Evolutionary conservation across 2,888 invertebrate species (phyloP), one percentile per base, ranked within the genome.

Genomic region (Apoda limacodes): DNA sequence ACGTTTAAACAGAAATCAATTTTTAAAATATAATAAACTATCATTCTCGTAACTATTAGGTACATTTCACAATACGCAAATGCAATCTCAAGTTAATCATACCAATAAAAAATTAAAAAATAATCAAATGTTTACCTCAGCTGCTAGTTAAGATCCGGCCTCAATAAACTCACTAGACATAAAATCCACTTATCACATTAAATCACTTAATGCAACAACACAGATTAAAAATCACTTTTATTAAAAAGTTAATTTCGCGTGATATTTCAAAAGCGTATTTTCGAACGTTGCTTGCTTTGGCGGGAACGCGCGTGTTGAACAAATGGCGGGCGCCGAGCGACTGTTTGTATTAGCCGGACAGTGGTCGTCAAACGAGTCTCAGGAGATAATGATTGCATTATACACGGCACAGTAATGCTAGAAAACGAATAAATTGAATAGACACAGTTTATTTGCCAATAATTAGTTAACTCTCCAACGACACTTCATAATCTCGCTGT

Each of bases 351-450:
- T 39, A 35, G 42, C 37, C 26, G 37, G 28, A 33, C 34, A 35
- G 31, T 35, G 35, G 35, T 24, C 36, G 35, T 15, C 31, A 35
- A 39, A 41, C 40, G 35, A 37, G 39, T 35, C 41, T 44, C 41
- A 40, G 44, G 46, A 56, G 55, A 59, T 59, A 59, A 60, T 49
- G 41, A 45, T 57, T 56, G 55, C 50, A 48, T 45, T 51, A 45
- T 42, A 52, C 42, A 45, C 58, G 53, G 50, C 56, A 55, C 56
- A 49, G 59, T 38, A 36, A 52, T 59, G 61, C 69, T 76, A 76
- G 76, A 76, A 76, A 76, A 74, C 68, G 62, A 63, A 66, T 64
- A 68, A 67, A 65, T 61, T 63, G 56, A 59, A 58, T 52, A 60
- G 65, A 64, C 61, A 64, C 60, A 54, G 53, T 57, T 60, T 59